phyloP scores from a whole-genome alignment of 2,113 vertebrate species.

The Pampusana beccarii region DNA sequence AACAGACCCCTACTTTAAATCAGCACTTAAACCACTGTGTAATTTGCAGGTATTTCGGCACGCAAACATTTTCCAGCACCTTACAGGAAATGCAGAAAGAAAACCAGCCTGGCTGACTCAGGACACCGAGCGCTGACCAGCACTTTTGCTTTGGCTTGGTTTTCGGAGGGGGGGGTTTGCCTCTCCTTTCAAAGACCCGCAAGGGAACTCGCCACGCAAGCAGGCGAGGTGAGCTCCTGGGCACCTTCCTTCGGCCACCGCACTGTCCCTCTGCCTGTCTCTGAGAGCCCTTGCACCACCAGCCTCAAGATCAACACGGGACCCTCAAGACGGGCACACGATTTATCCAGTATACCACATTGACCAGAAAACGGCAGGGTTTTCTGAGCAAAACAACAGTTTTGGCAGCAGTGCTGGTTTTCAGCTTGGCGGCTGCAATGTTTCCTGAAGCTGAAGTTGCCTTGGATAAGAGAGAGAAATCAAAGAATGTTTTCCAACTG shows the following conservation, averaged over 20 bases:
- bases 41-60: not conserved
- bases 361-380: not conserved
- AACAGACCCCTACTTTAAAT: not conserved
- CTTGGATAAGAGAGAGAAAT: not conserved
- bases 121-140: not conserved
- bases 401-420: not conserved
- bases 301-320: not conserved
- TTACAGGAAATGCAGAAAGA: not conserved
- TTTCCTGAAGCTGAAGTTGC: not conserved
- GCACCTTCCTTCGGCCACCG: not conserved
- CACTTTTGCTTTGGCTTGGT: not conserved
- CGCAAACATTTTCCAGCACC: not conserved
- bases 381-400: not conserved
- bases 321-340: not conserved
- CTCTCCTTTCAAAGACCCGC: not conserved
- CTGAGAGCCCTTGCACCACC: not conserved
- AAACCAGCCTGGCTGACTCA: not conserved
- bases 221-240: not conserved
- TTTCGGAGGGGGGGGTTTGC: not conserved
- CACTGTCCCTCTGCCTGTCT: not conserved
- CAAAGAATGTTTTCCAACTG: not conserved
- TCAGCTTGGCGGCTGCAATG: accelerated
- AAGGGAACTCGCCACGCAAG: not conserved
- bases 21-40: not conserved
- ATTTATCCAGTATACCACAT: not conserved